A percentile compares a stretch with the other conserved stretches of the same genome.
Evolutionary conservation across 2,797 vertebrate genomes (phyloP).

Genomic region (Nyctibius grandis): DNA sequence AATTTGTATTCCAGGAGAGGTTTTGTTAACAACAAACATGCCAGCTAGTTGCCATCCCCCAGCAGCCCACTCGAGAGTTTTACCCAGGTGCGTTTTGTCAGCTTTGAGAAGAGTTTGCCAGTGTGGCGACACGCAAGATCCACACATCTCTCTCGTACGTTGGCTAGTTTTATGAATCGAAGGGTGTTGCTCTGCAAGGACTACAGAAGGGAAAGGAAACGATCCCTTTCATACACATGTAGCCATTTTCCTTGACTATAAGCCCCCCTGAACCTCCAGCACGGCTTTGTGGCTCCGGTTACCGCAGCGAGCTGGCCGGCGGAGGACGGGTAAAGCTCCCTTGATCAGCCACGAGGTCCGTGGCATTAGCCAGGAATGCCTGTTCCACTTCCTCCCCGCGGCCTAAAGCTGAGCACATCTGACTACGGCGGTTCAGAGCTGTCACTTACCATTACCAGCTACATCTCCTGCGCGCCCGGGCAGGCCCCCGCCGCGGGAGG

Average conservation of each 20-base stretch:
- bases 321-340: background rate
- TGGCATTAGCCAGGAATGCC: background rate
- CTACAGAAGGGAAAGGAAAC: background rate
- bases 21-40: background rate
- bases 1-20: background rate
- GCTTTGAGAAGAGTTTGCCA: background rate
- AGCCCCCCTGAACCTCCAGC: background rate
- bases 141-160: fast-evolving
- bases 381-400: conserved; percentile 6
- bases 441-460: conserved; percentile 67
- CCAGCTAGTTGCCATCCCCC: background rate
- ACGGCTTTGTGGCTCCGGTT: background rate
- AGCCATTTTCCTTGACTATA: background rate
- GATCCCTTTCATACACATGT: background rate
- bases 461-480: conserved; percentile 59
- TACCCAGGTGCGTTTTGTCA: background rate
- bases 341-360: background rate
- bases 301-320: background rate
- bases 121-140: fast-evolving
- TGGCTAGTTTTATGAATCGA: background rate
- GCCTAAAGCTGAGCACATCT: conserved; percentile 13
- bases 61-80: background rate
- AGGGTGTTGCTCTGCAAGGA: background rate
- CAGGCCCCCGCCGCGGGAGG: background rate
- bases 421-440: conserved; percentile 39